Evolutionary conservation across 2,113 vertebrate genomes (phyloP).

Genomic region (Silurus asotus): DNA sequence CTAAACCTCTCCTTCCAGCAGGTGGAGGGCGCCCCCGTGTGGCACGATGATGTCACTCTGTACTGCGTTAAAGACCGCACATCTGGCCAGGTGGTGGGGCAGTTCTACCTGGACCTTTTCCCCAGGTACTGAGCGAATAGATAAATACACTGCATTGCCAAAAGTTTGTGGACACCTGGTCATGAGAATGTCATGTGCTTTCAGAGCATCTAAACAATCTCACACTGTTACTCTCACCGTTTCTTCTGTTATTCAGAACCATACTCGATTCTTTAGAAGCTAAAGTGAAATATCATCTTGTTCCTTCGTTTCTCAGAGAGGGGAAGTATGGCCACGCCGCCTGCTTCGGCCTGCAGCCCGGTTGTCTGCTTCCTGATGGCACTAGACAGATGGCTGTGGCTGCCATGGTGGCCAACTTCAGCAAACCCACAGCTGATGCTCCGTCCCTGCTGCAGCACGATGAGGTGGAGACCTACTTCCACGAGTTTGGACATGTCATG

Average conservation of each 20-base stretch:
- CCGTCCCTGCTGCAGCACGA: conserved; percentile 95
- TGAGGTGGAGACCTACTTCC: conserved; percentile 98
- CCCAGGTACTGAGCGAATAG: conserved; percentile 76
- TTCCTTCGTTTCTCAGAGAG: conserved; percentile 72
- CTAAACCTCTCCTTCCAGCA: conserved; percentile 84
- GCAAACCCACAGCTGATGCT: conserved; percentile 81
- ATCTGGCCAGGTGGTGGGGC: conserved; percentile 77
- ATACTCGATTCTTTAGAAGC: background rate
- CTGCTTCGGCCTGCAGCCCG: conserved; percentile 94
- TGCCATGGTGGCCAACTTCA: conserved; percentile 98
- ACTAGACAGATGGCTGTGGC: conserved; percentile 86
- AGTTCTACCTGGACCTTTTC: conserved; percentile 95
- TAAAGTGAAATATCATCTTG: conserved; percentile 13
- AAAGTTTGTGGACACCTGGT: too few species aligned
- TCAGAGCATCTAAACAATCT: background rate
- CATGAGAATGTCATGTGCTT: too few species aligned
- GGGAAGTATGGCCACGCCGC: conserved; percentile 96
- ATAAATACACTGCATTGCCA: too few species aligned
- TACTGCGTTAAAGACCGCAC: conserved; percentile 80
- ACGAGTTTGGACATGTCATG: conserved; percentile 98
- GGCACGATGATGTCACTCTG: conserved; percentile 90
- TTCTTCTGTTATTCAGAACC: background rate
- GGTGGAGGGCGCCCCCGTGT: conserved; percentile 77
- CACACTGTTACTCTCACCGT: background rate
- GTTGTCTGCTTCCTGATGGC: conserved; percentile 81